Percentiles rank a stretch among this genome's conserved stretches.
These are phyloP conservation scores for Carcharodon carcharias DNA, from an alignment of 2,797 vertebrate species.

Conservation along the genomic window DNA sequence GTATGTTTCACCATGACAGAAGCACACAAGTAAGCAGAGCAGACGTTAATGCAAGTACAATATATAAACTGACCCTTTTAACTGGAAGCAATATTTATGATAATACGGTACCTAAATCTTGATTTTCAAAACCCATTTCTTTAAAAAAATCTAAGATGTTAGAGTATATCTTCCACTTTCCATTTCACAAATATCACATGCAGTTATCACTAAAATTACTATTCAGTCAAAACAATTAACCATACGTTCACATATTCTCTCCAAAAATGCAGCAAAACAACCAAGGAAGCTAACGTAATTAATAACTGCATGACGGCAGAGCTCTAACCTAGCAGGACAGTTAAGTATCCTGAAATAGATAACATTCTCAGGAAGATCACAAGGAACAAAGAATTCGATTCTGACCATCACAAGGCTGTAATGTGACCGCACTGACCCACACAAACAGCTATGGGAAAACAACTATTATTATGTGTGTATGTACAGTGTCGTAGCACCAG, in stretches of 20 bases:
- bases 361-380: constrained; percentile 58
- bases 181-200: not conserved
- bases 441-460: constrained; percentile 62
- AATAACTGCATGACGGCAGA: not conserved
- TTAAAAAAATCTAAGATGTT: not conserved
- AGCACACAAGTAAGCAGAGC: not conserved
- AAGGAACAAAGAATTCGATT: constrained; percentile 48
- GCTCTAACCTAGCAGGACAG: not conserved
- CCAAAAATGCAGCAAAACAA: not conserved
- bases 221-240: not conserved
- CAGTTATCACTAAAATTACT: not conserved
- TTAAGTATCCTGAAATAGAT: constrained; percentile 54
- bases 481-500: constrained; percentile 44
- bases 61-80: not conserved
- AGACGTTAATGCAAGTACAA: not conserved
- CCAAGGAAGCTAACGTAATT: not conserved
- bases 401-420: constrained; percentile 61
- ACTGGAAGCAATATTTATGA: not conserved
- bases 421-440: constrained; percentile 61
- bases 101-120: not conserved
- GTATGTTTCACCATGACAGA: not conserved
- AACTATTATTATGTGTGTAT: constrained; percentile 63
- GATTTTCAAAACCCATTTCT: not conserved
- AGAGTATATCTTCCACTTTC: not conserved
- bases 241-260: not conserved